phyloP scores from a whole-genome alignment of 2,113 vertebrate genomes.

The Seriola dumerili region DNA sequence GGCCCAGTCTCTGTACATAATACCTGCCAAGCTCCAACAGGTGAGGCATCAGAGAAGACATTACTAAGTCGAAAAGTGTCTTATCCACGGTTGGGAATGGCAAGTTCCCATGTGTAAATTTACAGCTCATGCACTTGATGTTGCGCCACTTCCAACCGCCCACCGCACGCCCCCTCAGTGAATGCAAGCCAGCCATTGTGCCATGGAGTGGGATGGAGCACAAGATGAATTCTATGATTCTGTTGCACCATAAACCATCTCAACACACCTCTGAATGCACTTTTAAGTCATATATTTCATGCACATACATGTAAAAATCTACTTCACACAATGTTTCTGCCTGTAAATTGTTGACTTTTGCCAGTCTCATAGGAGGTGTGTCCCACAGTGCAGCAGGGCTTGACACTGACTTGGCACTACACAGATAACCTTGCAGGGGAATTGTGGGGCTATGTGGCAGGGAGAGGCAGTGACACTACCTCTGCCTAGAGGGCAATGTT shows the following conservation, averaged over 20 bases:
- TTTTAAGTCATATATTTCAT: conserved; percentile 14
- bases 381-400: conserved; percentile 44
- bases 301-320: neutral
- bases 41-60: conserved; percentile 70
- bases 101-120: conserved; percentile 64
- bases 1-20: conserved; percentile 49
- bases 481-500: conserved; percentile 79
- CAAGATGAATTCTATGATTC: conserved; percentile 46
- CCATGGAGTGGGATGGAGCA: conserved; percentile 55
- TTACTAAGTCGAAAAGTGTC: conserved; percentile 46
- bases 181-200: conserved; percentile 65
- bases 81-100: conserved; percentile 42
- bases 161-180: conserved; percentile 58
- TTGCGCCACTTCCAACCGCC: conserved; percentile 73
- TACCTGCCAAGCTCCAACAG: conserved; percentile 77
- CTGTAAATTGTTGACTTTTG: conserved; percentile 1
- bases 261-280: conserved; percentile 23
- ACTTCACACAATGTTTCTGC: conserved; percentile 17
- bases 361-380: conserved; percentile 22
- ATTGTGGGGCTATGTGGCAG: conserved; percentile 23
- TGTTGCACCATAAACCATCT: conserved; percentile 22
- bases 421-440: conserved; percentile 48
- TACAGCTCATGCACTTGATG: conserved; percentile 61
- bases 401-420: conserved; percentile 12
- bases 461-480: conserved; percentile 60